These are phyloP conservation scores for Lasioglossum calceatum DNA, from an alignment of 2,888 invertebrate genomes.

Conservation along the genomic window DNA sequence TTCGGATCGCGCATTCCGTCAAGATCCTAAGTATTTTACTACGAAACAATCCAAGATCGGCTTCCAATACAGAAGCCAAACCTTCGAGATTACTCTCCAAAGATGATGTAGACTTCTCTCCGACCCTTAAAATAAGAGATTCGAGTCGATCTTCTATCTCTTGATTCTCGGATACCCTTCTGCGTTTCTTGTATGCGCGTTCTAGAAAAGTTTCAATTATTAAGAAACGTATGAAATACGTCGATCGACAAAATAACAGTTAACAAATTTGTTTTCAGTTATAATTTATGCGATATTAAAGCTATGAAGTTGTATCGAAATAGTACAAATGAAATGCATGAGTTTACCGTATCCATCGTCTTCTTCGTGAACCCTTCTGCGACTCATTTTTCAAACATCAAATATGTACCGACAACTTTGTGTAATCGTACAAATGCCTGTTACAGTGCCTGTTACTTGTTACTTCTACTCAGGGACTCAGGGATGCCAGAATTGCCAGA, in stretches of 20 bases:
- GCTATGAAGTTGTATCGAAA: neutral
- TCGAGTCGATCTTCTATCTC: conserved; percentile 98
- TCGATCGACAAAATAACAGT: neutral
- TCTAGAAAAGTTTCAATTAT: conserved; percentile 85
- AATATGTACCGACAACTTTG: neutral
- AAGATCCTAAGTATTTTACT: conserved; percentile 96
- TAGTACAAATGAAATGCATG: neutral
- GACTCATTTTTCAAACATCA: conserved; percentile 61
- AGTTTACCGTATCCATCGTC: conserved; percentile 69
- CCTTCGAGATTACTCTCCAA: conserved; percentile 98
- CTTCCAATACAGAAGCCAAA: conserved; percentile 96
- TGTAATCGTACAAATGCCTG: neutral
- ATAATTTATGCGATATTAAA: neutral
- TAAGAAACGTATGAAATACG: neutral
- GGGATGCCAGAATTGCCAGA: too few relatives aligned
- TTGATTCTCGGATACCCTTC: conserved; percentile 95
- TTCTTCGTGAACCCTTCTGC: conserved; percentile 66
- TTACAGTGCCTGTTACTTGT: neutral
- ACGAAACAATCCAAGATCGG: conserved; percentile 96
- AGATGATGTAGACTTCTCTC: conserved; percentile 98
- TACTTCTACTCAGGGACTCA: neutral
- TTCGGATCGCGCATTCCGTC: conserved; percentile 96
- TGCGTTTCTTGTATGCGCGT: conserved; percentile 92
- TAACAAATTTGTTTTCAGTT: neutral
- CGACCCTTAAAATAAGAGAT: conserved; percentile 96